Evolutionary conservation across 2,797 vertebrate genomes (phyloP).

Genomic region (Ctenopoma kingsleyae): DNA sequence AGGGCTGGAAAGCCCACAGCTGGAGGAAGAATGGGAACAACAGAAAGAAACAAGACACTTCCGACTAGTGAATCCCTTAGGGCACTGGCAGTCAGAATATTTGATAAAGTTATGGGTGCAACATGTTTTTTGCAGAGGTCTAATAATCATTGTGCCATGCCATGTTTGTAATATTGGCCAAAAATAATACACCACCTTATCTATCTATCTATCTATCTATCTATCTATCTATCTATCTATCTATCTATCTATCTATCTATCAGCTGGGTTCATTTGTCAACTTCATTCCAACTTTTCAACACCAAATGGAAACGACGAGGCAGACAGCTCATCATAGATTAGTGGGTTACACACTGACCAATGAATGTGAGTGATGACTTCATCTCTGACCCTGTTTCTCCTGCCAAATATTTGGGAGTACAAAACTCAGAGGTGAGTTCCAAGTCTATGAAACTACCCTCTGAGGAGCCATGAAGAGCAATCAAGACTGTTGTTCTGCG

Average conservation of each 20-base stretch:
- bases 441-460: conserved; percentile 59
- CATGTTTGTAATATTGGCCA: conserved; percentile 22
- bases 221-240: no score
- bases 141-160: conserved; percentile 28
- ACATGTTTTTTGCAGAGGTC: conserved; percentile 29
- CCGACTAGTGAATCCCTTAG: conserved; percentile 57
- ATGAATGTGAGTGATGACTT: conserved; percentile 70
- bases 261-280: conserved; percentile 20
- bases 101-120: conserved; percentile 44
- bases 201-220: no score
- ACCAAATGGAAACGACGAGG: conserved; percentile 11
- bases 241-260: not conserved
- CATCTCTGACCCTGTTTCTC: conserved; percentile 59
- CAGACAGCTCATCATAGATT: conserved; percentile 33
- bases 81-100: conserved; percentile 35
- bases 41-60: conserved; percentile 75
- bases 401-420: conserved; percentile 65
- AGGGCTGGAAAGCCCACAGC: conserved; percentile 74
- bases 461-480: conserved; percentile 48
- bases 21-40: conserved; percentile 72
- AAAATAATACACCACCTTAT: conserved; percentile 14
- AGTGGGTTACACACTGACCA: conserved; percentile 51
- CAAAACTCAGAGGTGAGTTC: conserved; percentile 39
- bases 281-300: conserved; percentile 10
- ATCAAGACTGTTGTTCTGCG: conserved; percentile 49